Conservation (phyloP, 2,113 vertebrate species). For the Plecturocebus donacophilus region DNA sequence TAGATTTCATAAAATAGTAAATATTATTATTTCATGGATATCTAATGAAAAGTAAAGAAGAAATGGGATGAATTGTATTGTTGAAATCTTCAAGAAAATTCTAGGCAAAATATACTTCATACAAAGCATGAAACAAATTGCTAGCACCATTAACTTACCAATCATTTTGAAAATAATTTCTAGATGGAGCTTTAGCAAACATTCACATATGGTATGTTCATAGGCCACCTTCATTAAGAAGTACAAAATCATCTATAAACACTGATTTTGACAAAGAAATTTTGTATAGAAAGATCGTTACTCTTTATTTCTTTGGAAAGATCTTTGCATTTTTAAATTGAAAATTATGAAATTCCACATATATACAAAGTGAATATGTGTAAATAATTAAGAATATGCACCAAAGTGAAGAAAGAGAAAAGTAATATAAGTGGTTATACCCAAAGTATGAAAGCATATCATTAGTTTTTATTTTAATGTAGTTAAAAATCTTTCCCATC, state of each 20-base stretch:
- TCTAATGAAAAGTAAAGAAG: background rate
- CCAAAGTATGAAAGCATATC: background rate
- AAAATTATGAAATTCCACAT: background rate
- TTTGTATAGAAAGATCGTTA: background rate
- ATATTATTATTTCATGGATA: background rate
- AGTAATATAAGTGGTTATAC: background rate
- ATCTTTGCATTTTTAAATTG: background rate
- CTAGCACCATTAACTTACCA: background rate
- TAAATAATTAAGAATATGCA: background rate
- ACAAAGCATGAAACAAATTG: constrained; percentile 15
- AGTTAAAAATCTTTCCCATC: background rate
- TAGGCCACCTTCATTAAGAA: background rate
- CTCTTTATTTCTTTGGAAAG: background rate
- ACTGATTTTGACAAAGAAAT: background rate
- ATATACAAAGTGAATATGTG: background rate
- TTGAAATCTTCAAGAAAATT: constrained; percentile 25
- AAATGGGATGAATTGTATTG: background rate
- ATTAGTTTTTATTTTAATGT: background rate
- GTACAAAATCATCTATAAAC: background rate
- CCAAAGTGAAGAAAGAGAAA: background rate
- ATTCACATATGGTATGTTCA: background rate
- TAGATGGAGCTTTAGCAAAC: background rate
- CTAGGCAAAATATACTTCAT: background rate
- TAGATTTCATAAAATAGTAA: background rate
- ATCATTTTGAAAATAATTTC: constrained; percentile 23